Base-by-base conservation (phyloP, 2,797 vertebrate genomes). In the Xenentodon cancila region DNA sequence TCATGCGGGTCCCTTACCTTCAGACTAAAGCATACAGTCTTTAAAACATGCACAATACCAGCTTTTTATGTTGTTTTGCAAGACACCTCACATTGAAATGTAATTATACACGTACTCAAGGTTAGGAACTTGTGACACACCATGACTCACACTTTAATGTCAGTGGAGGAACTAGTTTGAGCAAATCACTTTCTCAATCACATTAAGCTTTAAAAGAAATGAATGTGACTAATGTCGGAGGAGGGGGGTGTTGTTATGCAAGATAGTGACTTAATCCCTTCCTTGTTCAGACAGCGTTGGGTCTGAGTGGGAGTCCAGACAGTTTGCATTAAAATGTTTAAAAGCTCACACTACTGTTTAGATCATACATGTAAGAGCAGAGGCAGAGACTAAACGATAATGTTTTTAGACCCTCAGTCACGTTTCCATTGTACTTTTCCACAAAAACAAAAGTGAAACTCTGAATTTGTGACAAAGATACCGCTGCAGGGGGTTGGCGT, bases 261-360 rank as follows among this genome's bases (percentile, higher is more conserved):
- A 59, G 49, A 64, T 46, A 19, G 34, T 47, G 59, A 43, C 75
- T 70, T 54, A 53, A 74, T 68, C 34, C 49, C 44, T 58, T 25
- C 37, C 7, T 68, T 20, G 22, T 79, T 48, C 68, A 75, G 59
- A 78, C 68, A 1, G 16, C 57, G 53, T 20, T 64, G 53, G 54
- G 16, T 63, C 54, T 64, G 68, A 74, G 72, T 66, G 68, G 68
- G 78, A 82, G 73, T 54, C 20, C 57, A 77, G 68, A 84, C 66
- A 64, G 68, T 56, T 55, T 75, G 47, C 48, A 53, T 56, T 30
- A 56, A 53, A 79, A 77, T 30, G 20, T 68, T 73, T 42, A 45
- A 25, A 27, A 68, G 58, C 59, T 9, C 46, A 43, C 25, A n/a
- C 43, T 64, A 51, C 64, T 37, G 20, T 53, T 46, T 15, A 53